A percentile compares a stretch with the other conserved stretches of the same genome.
phyloP scores from a whole-genome alignment of 1,140 invertebrate species.

The Neotoxoptera formosana region DNA sequence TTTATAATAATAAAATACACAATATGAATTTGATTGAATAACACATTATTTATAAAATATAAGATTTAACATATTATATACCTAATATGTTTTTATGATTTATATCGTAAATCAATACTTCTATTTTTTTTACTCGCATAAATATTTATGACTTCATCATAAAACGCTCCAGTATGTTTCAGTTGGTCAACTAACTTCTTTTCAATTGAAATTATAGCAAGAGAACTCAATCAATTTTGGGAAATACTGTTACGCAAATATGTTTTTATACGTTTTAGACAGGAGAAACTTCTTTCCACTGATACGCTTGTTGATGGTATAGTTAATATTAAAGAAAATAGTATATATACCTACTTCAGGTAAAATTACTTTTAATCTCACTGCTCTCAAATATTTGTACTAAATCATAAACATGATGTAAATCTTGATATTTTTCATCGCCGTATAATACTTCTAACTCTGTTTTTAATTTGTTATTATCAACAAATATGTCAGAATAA shows the following conservation, averaged over 20 bases:
- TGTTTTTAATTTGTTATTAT: neutral
- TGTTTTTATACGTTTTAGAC: neutral
- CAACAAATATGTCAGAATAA: neutral
- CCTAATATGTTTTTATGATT: too few species aligned
- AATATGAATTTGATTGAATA: too few species aligned
- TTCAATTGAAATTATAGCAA: neutral
- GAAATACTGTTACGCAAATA: neutral
- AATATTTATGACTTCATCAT: too few species aligned
- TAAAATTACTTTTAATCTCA: neutral
- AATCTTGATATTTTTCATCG: neutral
- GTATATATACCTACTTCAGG: constrained; percentile 6
- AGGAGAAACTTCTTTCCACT: neutral
- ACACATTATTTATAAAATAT: too few species aligned
- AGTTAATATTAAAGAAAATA: neutral
- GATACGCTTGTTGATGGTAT: neutral
- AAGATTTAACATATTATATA: too few species aligned
- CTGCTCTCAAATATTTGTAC: neutral
- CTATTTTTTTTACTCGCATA: too few species aligned
- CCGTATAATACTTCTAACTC: neutral
- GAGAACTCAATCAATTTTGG: neutral
- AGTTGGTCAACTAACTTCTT: too few species aligned
- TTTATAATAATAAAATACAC: too few species aligned
- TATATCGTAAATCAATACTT: too few species aligned
- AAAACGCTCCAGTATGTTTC: too few species aligned
- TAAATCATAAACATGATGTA: neutral